Evolutionary conservation across 1,140 invertebrate genomes (phyloP).

Genomic region (Phymastichus coffea): DNA sequence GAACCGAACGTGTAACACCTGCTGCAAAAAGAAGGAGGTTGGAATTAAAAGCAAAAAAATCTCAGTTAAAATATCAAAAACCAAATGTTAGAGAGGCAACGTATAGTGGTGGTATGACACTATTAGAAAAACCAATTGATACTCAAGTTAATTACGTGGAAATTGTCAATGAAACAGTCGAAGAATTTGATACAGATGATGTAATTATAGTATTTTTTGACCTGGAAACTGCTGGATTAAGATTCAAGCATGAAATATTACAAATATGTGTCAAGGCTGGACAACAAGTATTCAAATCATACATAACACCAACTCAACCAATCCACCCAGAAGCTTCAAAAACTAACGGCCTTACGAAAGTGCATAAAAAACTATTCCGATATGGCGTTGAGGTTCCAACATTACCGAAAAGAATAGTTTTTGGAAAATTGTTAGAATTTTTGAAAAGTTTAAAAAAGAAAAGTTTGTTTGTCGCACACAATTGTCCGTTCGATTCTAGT

Average conservation of each 20-base stretch:
- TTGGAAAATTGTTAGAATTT: neutral
- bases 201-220: neutral
- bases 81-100: neutral
- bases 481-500: neutral
- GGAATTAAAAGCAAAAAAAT: no score
- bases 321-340: neutral
- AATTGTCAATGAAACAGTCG: neutral
- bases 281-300: neutral
- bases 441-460: neutral
- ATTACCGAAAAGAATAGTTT: neutral
- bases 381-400: neutral
- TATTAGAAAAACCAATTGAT: neutral
- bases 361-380: neutral
- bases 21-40: no score
- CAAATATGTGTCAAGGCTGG: neutral
- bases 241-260: neutral
- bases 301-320: neutral
- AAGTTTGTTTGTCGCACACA: neutral
- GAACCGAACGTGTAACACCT: no score
- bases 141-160: neutral
- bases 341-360: neutral
- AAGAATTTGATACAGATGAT: neutral
- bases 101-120: neutral
- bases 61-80: neutral
- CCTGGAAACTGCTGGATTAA: neutral